Percentiles rank a stretch among this genome's conserved stretches.
Conservation (phyloP, 2,888 invertebrate genomes). For the Xestia sexstrigata region DNA sequence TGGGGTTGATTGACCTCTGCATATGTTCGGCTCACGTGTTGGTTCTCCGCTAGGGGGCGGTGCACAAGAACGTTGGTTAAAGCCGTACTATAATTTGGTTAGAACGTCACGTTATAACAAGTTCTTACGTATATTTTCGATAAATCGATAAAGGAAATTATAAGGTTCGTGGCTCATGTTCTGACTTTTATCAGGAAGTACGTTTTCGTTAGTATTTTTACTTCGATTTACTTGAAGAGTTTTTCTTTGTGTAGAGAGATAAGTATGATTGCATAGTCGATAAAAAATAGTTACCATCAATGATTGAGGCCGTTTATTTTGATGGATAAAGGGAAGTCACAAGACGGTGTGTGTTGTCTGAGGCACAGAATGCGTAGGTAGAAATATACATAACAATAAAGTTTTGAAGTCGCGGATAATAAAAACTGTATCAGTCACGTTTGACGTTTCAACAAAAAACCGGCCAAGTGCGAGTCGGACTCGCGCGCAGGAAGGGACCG, state of each 20-base stretch:
- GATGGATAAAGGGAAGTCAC: constrained; percentile 1
- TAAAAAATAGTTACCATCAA: not conserved
- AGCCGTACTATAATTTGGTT: constrained; percentile 54
- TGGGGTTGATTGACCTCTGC: constrained; percentile 63
- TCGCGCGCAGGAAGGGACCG: too few species aligned
- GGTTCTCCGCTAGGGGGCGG: constrained; percentile 41
- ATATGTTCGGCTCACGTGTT: constrained; percentile 57
- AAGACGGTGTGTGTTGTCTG: constrained; percentile 24
- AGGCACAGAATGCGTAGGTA: not conserved
- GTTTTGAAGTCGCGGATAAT: not conserved
- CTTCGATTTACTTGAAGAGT: constrained; percentile 2
- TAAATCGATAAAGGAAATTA: constrained; percentile 60
- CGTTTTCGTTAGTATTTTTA: constrained; percentile 18
- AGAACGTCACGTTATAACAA: constrained; percentile 23
- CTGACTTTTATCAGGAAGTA: constrained; percentile 3
- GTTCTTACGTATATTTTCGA: constrained; percentile 45
- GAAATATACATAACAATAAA: not conserved
- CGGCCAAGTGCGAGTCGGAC: too few species aligned
- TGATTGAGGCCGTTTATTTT: constrained; percentile 14
- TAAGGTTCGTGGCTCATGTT: constrained; percentile 32
- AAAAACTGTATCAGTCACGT: not conserved
- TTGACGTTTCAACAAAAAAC: not conserved
- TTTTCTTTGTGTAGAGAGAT: not conserved
- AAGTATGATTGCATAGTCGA: not conserved
- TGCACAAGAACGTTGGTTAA: constrained; percentile 34